Conservation (phyloP, 2,888 invertebrate genomes). For the Linnaemya vulpina region DNA sequence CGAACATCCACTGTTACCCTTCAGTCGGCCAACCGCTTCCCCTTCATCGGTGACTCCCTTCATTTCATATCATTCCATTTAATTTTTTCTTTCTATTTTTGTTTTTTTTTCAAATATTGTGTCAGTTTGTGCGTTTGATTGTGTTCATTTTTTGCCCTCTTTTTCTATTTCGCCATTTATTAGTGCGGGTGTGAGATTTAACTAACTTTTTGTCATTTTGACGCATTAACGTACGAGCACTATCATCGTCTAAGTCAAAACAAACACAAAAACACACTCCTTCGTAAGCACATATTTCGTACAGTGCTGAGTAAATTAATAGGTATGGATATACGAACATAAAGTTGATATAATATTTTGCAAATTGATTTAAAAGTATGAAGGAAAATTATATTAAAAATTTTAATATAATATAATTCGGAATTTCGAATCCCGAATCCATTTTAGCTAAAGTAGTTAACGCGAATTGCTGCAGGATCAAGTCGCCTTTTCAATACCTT, state of each 20-base stretch:
- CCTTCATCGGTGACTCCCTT: constrained; percentile 10
- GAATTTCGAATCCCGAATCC: too few relatives aligned
- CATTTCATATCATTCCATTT: background rate
- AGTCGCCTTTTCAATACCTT: too few relatives aligned
- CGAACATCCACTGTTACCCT: constrained; percentile 28
- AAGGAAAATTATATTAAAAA: too few relatives aligned
- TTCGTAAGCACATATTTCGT: background rate
- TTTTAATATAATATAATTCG: too few relatives aligned
- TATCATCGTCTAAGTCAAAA: constrained; percentile 21
- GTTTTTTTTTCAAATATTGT: constrained; percentile 34
- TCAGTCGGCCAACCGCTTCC: constrained; percentile 19
- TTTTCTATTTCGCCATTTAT: constrained; percentile 42
- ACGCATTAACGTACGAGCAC: constrained; percentile 31
- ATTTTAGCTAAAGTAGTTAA: too few relatives aligned
- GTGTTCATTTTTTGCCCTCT: constrained; percentile 29
- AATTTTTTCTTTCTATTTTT: background rate
- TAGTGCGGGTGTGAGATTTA: constrained; percentile 74
- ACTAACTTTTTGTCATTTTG: constrained; percentile 69
- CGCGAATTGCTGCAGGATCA: too few relatives aligned
- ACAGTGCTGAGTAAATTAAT: constrained; percentile 10
- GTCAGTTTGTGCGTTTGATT: constrained; percentile 38
- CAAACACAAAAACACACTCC: too few relatives aligned
- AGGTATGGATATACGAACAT: too few relatives aligned
- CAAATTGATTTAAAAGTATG: too few relatives aligned
- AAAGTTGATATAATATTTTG: background rate